Evolutionary conservation across 2,113 vertebrate genomes (phyloP).

Genomic region (Camelus bactrianus): DNA sequence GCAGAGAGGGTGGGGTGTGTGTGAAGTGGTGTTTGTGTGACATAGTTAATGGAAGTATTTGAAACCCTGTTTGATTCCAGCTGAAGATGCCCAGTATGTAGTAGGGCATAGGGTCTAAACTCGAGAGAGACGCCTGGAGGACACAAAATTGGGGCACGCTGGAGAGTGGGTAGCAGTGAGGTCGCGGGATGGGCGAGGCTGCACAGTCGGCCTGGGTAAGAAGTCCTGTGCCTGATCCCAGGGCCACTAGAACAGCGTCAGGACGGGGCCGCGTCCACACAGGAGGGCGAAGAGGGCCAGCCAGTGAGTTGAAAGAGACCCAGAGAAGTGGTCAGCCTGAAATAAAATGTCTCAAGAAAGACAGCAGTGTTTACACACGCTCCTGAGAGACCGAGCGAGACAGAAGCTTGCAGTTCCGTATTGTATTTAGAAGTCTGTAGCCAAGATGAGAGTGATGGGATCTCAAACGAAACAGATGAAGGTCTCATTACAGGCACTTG

Average conservation of each 20-base stretch:
- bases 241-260: neutral
- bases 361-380: neutral
- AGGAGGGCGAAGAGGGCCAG: no score
- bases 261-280: neutral
- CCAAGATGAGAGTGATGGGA: neutral
- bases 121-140: no score
- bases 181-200: neutral
- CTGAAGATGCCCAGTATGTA: no score
- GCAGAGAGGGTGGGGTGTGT: no score
- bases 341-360: neutral
- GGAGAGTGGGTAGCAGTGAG: neutral
- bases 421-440: neutral
- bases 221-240: neutral
- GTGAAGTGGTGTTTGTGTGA: no score
- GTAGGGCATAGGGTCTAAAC: no score
- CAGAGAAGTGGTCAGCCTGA: neutral
- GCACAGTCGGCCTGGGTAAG: neutral
- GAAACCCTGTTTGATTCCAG: no score
- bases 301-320: neutral
- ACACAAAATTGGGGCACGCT: neutral
- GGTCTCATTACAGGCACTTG: neutral
- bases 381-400: neutral
- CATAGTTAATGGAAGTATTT: no score
- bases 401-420: neutral
- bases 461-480: neutral